Base-by-base conservation (phyloP, 2,888 invertebrate species). In the Synergus japonicus region DNA sequence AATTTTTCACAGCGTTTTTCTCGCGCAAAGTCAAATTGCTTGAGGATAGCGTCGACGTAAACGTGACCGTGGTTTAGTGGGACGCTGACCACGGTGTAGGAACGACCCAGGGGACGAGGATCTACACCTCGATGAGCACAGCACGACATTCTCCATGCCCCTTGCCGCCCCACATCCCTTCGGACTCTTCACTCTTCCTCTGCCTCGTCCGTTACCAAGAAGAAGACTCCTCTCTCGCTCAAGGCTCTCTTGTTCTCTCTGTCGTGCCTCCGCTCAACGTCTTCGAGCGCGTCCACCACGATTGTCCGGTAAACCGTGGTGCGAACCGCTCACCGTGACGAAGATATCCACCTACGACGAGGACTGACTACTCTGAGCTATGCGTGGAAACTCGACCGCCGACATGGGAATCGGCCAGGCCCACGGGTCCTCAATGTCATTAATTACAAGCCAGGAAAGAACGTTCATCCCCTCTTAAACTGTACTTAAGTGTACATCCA, bases 51-150 rank as follows among this genome's bases (percentile, higher is more conserved):
- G 80, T 80, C 84, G 81, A 86, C 87, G 87, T 87, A 86, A 91
- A 90, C 88, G 88, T 88, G 89, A 89, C 88, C 89, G 86, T 88
- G 89, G 89, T 88, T 92, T 91, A 91, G 90, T 91, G 89, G 91
- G 91, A 91, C 91, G 90, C 89, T 92, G 91, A 91, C 90, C 90
- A 91, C 90, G 89, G 89, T 85, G 87, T 87, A 89, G 88, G 87
- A 88, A 88, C 89, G 90, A 91, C 88, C 88, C 87, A 87, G 91
- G 90, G 91, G 91, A 92, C 92, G 90, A 92, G 92, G 92, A 92
- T 91, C 89, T 91, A 91, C 92, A 91, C 90, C 90, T 92, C 91
- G 92, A 91, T 92, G 92, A 91, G 86, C 92, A 92, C 92, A 90
- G 89, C 90, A 89, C 89, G 90, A 90, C 90, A 90, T 88, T 89